Base-by-base conservation (phyloP, 2,888 invertebrate genomes). In the Limenitis arthemis region DNA sequence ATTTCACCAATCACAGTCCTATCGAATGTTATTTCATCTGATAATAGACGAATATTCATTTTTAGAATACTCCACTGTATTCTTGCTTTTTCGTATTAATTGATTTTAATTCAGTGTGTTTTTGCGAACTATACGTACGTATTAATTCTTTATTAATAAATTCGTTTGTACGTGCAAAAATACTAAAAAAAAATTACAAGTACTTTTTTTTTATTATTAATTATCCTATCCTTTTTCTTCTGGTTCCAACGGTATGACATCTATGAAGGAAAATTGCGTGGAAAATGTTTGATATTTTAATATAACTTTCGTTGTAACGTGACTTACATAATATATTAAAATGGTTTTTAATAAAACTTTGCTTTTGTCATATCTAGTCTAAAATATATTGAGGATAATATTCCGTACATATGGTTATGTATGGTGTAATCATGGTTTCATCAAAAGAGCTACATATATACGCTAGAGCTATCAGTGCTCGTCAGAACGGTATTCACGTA, bases 381-480 rank as follows among this genome's bases (percentile, higher is more conserved):
- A 38, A 31, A 46, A 0, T 40, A 32, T 52, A 43, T 34, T 29
- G 28, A 20, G 38, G 28, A 20, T 47, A 49, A 44, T 44, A 53
- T 53, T 47, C 11, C 47, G 44, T 32, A 40, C 31, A 39, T 31
- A 39, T 37, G 47, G 28, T 34, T 51, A 53, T 49, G 38, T 56
- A 44, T 39, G 47, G 37, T 34, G 55, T 56, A 56, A 56, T 56
- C 50, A 56, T 47, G 55, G 81, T 78, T 77, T 77, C 78, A 78
- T 80, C 79, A 80, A 80, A 80, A 80, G 79, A 73, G 75, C 76
- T 73, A 55, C 54, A 60, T 52, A 72, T 72, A 68, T 61, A 56
- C 64, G 55, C 55, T 52, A 20, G 12, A 38, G 44, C 44, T 36
- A 56, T 56, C 53, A 53, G 40, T 28, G 49, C 53, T 56, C 55